Conservation (phyloP, 2,113 vertebrate species). For the Ammospiza nelsoni region DNA sequence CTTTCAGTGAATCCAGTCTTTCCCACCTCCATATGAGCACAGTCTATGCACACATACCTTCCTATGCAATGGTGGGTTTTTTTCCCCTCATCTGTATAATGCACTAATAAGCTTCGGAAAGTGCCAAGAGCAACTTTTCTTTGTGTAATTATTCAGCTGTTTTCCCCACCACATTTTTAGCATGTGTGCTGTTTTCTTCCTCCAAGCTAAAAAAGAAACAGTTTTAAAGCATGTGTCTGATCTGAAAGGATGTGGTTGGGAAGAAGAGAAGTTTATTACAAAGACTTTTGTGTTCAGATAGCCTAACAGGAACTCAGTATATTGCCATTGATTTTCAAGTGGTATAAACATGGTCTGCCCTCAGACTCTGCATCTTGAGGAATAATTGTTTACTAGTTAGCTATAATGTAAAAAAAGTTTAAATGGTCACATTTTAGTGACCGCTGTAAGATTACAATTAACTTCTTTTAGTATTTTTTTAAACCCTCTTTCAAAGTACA, state of each 20-base stretch:
- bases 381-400: neutral
- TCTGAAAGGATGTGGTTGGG: neutral
- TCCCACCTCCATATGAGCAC: neutral
- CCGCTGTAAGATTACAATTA: neutral
- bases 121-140: neutral
- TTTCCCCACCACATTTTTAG: neutral
- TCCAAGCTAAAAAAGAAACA: neutral
- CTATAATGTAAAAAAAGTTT: neutral
- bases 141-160: neutral
- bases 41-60: neutral
- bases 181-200: neutral
- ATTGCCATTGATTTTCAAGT: constrained; percentile 13
- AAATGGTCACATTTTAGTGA: neutral
- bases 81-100: neutral
- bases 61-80: neutral
- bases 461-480: neutral
- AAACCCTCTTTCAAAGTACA: neutral
- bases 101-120: neutral
- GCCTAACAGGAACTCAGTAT: neutral
- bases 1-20: constrained; percentile 27
- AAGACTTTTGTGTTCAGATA: neutral
- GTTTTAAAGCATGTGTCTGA: neutral
- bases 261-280: neutral
- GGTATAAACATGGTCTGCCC: neutral
- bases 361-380: neutral